Conservation (phyloP, 2,888 invertebrate genomes). For the Sympetrum striolatum region DNA sequence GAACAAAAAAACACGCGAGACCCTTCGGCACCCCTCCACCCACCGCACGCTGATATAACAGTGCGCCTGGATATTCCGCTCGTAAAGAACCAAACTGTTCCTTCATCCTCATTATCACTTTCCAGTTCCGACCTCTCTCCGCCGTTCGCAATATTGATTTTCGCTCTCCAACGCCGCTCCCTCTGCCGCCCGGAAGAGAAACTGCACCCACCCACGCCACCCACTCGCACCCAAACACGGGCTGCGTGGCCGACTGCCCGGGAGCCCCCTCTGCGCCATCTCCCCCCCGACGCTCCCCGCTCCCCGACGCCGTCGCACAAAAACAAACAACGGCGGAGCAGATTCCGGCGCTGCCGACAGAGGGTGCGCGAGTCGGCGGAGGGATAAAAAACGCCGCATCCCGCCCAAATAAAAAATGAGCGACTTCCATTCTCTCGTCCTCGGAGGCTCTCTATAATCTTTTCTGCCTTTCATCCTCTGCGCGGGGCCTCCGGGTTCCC, state of each 20-base stretch:
- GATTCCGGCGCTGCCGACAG: constrained; percentile 23
- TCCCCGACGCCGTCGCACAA: constrained; percentile 20
- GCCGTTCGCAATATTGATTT: constrained; percentile 34
- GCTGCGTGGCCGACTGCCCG: neutral
- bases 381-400: neutral
- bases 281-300: neutral
- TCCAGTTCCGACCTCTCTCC: neutral
- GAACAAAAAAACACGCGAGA: neutral
- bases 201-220: constrained; percentile 18
- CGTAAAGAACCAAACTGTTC: constrained; percentile 5
- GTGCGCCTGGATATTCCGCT: neutral
- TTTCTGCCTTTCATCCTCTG: neutral
- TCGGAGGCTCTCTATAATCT: neutral
- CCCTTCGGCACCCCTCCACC: neutral
- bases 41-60: neutral
- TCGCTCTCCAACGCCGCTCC: neutral
- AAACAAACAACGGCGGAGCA: constrained; percentile 32
- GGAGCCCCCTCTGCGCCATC: neutral
- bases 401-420: neutral
- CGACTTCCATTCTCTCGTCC: neutral
- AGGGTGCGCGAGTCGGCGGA: constrained; percentile 9
- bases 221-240: constrained; percentile 36
- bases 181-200: constrained; percentile 4
- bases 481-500: neutral
- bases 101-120: neutral